Percentiles rank a stretch among this genome's conserved stretches.
Conservation (phyloP, 2,797 vertebrate genomes). For the Lagocephalus sceleratus region DNA sequence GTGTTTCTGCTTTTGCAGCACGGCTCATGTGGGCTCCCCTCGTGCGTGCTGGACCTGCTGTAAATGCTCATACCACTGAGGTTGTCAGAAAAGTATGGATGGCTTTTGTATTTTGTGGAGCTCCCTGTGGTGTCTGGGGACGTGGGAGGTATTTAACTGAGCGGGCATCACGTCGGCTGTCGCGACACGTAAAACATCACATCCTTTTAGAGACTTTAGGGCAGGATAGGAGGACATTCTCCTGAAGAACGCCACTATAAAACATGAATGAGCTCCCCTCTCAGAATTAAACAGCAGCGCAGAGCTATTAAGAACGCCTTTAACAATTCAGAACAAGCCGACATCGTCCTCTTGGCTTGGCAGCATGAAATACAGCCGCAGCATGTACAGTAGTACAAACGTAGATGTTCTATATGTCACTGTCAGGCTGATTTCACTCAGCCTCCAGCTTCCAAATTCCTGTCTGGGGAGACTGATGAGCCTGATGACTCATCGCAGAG, state of each 20-base stretch:
- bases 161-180: conserved; percentile 22
- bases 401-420: conserved; percentile 24
- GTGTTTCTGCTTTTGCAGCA: no score
- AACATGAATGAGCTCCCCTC: conserved; percentile 43
- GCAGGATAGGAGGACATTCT: conserved; percentile 36
- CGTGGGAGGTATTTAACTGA: conserved; percentile 31
- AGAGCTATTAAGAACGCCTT: conserved; percentile 34
- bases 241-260: conserved; percentile 38
- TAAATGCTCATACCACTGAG: conserved; percentile 3
- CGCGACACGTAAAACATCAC: conserved; percentile 42
- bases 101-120: conserved; percentile 3
- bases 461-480: conserved; percentile 20
- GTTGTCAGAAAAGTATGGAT: neutral
- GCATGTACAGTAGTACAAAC: neutral
- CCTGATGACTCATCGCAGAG: conserved; percentile 29
- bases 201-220: conserved; percentile 39
- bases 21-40: neutral
- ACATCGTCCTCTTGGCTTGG: neutral
- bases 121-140: conserved; percentile 5
- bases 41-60: conserved; percentile 1
- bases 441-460: conserved; percentile 23
- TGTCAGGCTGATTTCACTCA: conserved; percentile 29
- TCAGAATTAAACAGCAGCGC: conserved; percentile 31
- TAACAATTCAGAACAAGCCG: conserved; percentile 28
- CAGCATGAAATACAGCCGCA: conserved; percentile 24